Percentiles rank a stretch among this genome's conserved stretches.
Conservation (phyloP, 2,113 vertebrate genomes). For the Emberiza fucata region DNA sequence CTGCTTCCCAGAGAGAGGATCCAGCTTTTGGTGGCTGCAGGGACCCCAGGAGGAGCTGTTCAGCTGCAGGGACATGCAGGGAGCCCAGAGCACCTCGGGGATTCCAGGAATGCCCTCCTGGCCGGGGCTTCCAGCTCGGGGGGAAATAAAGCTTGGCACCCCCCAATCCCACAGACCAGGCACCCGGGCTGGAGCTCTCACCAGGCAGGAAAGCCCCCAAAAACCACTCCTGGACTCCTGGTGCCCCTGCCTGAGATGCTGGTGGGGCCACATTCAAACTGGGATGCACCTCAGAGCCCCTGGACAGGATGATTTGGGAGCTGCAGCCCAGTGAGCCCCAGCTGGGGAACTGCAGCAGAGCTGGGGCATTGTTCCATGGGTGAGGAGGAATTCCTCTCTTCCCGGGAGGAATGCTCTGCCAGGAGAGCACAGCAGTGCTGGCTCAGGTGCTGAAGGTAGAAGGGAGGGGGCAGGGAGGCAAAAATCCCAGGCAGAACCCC, state of each 20-base stretch:
- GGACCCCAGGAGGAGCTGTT: no score
- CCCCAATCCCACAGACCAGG: not conserved
- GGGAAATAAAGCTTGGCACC: not conserved
- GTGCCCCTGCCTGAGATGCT: not conserved
- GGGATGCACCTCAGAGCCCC: accelerated
- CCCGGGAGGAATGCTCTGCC: not conserved
- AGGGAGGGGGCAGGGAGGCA: not conserved
- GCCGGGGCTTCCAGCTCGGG: accelerated
- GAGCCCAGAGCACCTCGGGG: not conserved
- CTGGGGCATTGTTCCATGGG: not conserved
- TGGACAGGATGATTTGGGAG: accelerated
- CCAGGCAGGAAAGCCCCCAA: not conserved
- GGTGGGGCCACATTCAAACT: accelerated
- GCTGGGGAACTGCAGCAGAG: not conserved
- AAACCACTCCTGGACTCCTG: accelerated
- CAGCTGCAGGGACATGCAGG: not conserved
- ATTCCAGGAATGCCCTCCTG: not conserved
- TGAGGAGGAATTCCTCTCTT: not conserved
- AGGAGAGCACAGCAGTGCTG: accelerated
- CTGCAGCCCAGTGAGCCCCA: not conserved
- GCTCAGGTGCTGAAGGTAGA: not conserved
- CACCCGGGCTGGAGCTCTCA: accelerated
- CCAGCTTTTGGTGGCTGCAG: not conserved
- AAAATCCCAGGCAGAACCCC: not conserved
- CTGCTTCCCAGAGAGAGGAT: not conserved